Evolutionary conservation across 2,888 invertebrate species (phyloP), one percentile per base, ranked within the genome.

Genomic region (Furcula furcula): DNA sequence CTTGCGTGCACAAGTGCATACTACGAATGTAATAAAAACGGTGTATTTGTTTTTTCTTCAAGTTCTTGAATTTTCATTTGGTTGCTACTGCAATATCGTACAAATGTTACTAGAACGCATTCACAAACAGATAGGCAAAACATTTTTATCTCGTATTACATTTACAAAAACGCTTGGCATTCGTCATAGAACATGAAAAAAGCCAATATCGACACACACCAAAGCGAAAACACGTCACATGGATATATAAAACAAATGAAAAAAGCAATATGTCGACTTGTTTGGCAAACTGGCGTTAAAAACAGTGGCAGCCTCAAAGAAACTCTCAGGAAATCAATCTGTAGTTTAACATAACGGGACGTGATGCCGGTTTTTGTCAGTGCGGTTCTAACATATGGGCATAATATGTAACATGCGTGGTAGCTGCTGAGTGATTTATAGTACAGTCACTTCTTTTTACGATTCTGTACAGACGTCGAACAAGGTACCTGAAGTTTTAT

Each of bases 251-350:
- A 78, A 71, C 69, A 73, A 71, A 71, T 71, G 73, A 78, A 76
- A 79, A 78, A 80, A 77, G 75, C 79, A 84, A 84, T 84, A 84
- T 76, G 72, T 76, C 69, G 58, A 56, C 50, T 40, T 81, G 80
- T 81, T 81, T 77, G 78, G 65, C 62, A 69, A 69, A 68, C 65
- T 65, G 46, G 55, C 60, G 71, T 75, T 76, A 75, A 79, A 78
- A 76, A 74, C 67, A 72, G 65, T 64, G 61, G 55, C 55, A 56
- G 7, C 65, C 68, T 69, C 74, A 71, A 69, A 74, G 69, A 65
- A 61, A 66, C 68, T 71, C 47, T 57, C 49, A 55, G 61, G 62
- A 70, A 76, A 80, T 81, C 78, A 75, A 82, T 81, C 76, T 65
- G 60, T 61, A 71, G 71, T 77, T 77, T 77, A 78, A 74, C 79